These are phyloP conservation scores for Elgaria multicarinata DNA, from an alignment of 2,113 vertebrate species.

Conservation along the genomic window DNA sequence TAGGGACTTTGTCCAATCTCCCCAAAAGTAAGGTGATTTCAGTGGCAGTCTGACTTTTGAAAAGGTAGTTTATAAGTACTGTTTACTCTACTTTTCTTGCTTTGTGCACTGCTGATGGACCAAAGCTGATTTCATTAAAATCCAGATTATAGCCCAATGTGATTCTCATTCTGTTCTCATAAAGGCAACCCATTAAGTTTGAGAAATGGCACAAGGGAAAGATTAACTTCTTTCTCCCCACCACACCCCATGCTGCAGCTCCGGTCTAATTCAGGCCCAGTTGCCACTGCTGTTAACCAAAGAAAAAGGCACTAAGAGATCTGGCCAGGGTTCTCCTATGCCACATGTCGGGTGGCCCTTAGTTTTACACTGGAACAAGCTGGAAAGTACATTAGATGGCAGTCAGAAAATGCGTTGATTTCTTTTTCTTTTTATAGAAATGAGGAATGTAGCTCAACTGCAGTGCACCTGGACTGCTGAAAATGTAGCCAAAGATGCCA, in stretches of 20 bases:
- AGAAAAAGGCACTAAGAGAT: background rate
- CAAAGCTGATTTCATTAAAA: no score
- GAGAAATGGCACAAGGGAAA: background rate
- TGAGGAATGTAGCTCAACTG: background rate
- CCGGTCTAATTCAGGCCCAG: no score
- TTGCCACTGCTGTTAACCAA: background rate
- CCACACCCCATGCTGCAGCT: no score
- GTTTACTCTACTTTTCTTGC: no score
- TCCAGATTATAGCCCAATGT: no score
- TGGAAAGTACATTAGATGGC: accelerated
- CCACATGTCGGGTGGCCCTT: background rate
- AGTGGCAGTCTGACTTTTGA: no score
- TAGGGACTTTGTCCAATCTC: no score
- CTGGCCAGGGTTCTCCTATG: background rate
- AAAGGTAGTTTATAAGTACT: no score
- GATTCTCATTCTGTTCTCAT: no score
- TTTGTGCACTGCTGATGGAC: no score
- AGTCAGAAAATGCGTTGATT: background rate
- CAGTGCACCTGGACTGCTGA: background rate
- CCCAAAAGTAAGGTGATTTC: no score
- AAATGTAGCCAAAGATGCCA: background rate
- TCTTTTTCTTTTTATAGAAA: background rate
- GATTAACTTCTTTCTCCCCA: background rate
- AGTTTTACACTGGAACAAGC: background rate
- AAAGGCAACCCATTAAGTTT: no score